These are phyloP conservation scores for Neuroterus valhalla DNA, from an alignment of 1,140 invertebrate species.

Conservation along the genomic window DNA sequence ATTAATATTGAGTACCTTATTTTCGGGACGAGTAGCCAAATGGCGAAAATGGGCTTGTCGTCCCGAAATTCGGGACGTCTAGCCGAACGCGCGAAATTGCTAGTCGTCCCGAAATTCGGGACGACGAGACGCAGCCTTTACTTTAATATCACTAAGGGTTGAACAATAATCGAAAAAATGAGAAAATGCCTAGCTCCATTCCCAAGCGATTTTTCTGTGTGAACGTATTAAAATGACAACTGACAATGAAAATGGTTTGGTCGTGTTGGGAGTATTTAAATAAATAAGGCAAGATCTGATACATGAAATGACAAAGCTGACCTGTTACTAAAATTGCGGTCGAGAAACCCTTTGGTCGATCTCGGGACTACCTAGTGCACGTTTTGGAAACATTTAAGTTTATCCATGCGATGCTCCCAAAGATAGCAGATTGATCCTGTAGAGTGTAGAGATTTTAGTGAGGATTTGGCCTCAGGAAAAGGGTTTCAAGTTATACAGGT, in stretches of 20 bases:
- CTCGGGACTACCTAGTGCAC: slow-evolving; percentile 32
- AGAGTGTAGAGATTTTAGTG: not conserved
- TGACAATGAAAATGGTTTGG: slow-evolving; percentile 1
- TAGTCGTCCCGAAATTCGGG: too few species aligned
- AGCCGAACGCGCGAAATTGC: too few species aligned
- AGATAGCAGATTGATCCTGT: slow-evolving; percentile 55
- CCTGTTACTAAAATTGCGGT: slow-evolving; percentile 60
- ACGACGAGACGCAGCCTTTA: too few species aligned
- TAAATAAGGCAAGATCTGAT: slow-evolving; percentile 63
- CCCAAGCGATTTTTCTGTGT: slow-evolving; percentile 15
- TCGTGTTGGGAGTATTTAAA: slow-evolving; percentile 47
- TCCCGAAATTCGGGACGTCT: too few species aligned
- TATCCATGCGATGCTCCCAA: slow-evolving; percentile 62
- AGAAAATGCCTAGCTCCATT: slow-evolving; percentile 10
- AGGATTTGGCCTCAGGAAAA: not conserved
- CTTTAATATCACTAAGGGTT: too few species aligned
- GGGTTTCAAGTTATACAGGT: not conserved
- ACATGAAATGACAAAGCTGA: slow-evolving; percentile 52
- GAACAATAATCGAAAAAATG: too few species aligned
- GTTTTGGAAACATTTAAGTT: slow-evolving; percentile 69
- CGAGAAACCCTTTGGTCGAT: slow-evolving; percentile 46
- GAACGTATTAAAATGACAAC: slow-evolving; percentile 15
- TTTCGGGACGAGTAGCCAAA: too few species aligned
- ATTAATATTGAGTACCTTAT: too few species aligned
- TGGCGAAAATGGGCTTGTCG: too few species aligned